Base-by-base conservation (phyloP, 2,888 invertebrate species). In the Calephelis perditalis region DNA sequence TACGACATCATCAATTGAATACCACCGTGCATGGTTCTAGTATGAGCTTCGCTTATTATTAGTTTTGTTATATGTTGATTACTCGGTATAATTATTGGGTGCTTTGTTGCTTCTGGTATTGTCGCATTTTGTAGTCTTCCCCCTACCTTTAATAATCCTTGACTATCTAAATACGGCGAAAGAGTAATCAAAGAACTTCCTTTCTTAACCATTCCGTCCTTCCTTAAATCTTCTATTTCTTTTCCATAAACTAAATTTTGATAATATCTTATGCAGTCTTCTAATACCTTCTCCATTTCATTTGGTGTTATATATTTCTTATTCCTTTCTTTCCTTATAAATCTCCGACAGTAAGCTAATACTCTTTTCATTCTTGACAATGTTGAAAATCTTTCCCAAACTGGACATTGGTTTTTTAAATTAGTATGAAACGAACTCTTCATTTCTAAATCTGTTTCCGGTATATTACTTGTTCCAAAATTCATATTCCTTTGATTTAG, bases 31-130 rank as follows among this genome's bases (percentile, higher is more conserved):
- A 46, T 5, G n/a, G 46, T 46, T n/a, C 46, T 46, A 46, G 12
- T 46, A n/a, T 46, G 12, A 5, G 67, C 65, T 26, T 66, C 67
- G 6, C 56, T 47, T 56, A 69, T 35, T 9, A 68, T 9, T n/a
- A 67, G n/a, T 59, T 52, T 63, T 0, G 65, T 63, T 7, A 63
- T 11, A 49, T 65, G 65, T 9, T 59, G 56, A 7, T 59, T 62
- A 3, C 46, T 3, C 6, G 64, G 68, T 49, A 68, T 63, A 11
- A 68, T 59, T 45, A 65, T 62, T 43, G 68, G 66, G 15, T 68
- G 67, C 56, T 64, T 68, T 9, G 45, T 55, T 10, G 26, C 36
- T 12, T 58, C 58, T 46, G 49, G 12, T 37, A 59, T 46, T 12
- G n/a, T 12, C 11, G 64, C 49, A 43, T 63, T 62, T 12, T 61